phyloP scores from a whole-genome alignment of 2,888 invertebrate genomes.

The Nephrocerus scutellatus region DNA sequence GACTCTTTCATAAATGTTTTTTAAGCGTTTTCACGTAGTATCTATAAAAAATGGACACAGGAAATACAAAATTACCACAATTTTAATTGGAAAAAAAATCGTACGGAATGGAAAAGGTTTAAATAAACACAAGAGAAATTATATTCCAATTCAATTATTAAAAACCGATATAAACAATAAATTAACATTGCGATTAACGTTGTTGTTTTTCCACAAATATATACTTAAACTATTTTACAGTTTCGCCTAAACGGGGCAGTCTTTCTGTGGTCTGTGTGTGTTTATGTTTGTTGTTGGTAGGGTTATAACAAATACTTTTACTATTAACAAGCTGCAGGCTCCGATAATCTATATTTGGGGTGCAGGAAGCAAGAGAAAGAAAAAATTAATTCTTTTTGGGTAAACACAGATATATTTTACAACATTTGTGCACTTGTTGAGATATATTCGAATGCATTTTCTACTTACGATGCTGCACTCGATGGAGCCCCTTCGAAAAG shows the following conservation, averaged over 20 bases:
- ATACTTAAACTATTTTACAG: constrained; percentile 22
- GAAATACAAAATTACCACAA: no score
- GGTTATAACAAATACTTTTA: constrained; percentile 7
- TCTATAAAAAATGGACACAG: no score
- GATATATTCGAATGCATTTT: no score
- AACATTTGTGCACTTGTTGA: not conserved
- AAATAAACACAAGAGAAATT: not conserved
- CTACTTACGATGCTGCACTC: constrained; percentile 43
- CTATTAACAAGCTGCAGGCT: constrained; percentile 42
- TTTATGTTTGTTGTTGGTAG: not conserved
- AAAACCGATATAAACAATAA: no score
- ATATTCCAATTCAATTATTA: constrained; percentile 13
- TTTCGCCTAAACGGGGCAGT: constrained; percentile 23
- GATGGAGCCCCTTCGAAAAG: constrained; percentile 42
- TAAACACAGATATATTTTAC: not conserved
- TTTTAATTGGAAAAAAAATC: no score
- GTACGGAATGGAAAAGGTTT: no score
- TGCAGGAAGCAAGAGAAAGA: no score
- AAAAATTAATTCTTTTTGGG: constrained; percentile 14
- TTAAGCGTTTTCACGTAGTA: no score
- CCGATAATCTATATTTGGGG: constrained; percentile 41
- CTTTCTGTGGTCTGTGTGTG: constrained; percentile 15
- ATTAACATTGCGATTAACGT: no score
- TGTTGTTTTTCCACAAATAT: no score
- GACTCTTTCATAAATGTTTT: no score